Evolutionary conservation across 2,888 invertebrate genomes (phyloP).

Genomic region (Plagiodera versicolora): DNA sequence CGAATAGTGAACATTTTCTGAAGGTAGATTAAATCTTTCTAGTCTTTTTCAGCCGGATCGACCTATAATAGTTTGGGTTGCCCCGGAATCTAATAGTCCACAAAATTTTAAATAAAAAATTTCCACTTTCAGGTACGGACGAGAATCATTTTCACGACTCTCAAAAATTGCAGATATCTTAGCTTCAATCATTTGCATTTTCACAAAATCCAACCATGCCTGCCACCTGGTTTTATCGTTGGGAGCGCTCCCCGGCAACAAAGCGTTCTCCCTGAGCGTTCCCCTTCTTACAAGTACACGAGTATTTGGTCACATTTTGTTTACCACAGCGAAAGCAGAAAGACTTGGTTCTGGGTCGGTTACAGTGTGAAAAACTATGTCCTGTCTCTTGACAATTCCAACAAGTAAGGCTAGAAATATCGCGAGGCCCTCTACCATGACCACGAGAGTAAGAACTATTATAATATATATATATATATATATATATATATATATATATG

Average conservation of each 20-base stretch:
- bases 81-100: constrained; percentile 16
- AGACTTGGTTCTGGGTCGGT: background rate
- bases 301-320: background rate
- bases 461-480: too few relatives aligned
- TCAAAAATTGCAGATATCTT: constrained; percentile 5
- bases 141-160: constrained; percentile 9
- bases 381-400: constrained; percentile 1
- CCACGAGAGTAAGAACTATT: background rate
- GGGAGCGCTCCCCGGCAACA: constrained; percentile 8
- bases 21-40: constrained; percentile 2
- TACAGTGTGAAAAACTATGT: background rate
- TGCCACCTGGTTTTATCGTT: constrained; percentile 8
- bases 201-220: constrained; percentile 15
- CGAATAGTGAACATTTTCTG: background rate
- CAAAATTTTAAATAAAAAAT: constrained; percentile 14
- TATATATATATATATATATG: too few relatives aligned
- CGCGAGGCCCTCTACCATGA: background rate
- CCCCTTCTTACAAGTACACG: background rate
- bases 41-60: constrained; percentile 12
- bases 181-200: background rate
- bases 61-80: constrained; percentile 12
- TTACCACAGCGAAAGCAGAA: background rate
- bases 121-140: constrained; percentile 15
- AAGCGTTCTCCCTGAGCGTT: background rate
- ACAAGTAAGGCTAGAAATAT: background rate